Percentiles rank a stretch among this genome's conserved stretches.
These are phyloP conservation scores for Rhodinocichla rosea DNA, from an alignment of 2,113 vertebrate species.

Conservation along the genomic window DNA sequence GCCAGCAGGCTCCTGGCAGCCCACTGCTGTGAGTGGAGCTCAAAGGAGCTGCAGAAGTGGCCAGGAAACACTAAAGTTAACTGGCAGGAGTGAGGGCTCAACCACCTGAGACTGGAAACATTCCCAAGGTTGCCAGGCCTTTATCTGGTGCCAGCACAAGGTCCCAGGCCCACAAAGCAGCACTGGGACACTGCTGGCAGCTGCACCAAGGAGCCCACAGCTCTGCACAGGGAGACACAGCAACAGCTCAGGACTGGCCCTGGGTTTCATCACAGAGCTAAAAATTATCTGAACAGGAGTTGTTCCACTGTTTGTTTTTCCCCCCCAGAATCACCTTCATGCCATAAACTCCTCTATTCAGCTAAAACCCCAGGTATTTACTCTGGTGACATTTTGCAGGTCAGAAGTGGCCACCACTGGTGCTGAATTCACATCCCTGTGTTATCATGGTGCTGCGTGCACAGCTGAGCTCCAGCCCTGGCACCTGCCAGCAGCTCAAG, in stretches of 20 bases:
- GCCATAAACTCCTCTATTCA: background rate
- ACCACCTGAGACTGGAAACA: background rate
- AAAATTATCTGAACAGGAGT: background rate
- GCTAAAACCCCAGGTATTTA: background rate
- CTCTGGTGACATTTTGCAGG: background rate
- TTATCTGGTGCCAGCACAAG: rapidly evolving
- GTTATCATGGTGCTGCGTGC: background rate
- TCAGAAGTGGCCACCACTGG: rapidly evolving
- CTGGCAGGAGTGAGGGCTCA: background rate
- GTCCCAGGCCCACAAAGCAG: background rate
- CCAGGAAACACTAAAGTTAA: background rate
- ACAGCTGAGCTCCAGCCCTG: background rate
- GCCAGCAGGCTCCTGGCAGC: background rate
- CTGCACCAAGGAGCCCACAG: background rate
- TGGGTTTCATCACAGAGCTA: background rate
- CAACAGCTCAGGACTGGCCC: background rate
- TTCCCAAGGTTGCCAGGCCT: background rate
- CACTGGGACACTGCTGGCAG: background rate
- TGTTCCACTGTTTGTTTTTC: background rate
- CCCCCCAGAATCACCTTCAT: background rate
- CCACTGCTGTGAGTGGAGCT: background rate
- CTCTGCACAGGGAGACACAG: background rate
- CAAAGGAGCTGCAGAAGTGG: background rate
- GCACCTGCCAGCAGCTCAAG: background rate
- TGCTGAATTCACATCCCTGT: rapidly evolving